Conservation (phyloP, 2,113 vertebrate species). For the Indicator maculatus region DNA sequence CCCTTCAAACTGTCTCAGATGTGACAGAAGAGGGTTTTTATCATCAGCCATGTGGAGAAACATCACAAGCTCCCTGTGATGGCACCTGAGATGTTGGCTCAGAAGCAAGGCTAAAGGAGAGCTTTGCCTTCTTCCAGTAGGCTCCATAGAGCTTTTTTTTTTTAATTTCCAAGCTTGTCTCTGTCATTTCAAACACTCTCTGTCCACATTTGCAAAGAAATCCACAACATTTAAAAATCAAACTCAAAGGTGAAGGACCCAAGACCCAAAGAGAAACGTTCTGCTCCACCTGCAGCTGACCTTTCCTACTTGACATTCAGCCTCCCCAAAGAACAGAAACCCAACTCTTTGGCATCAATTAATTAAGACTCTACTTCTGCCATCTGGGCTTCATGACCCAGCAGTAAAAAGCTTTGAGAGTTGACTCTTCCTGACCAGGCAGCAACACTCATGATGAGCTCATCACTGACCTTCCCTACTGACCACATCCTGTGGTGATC, state of each 20-base stretch:
- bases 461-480: accelerated
- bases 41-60: neutral
- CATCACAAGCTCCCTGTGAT: neutral
- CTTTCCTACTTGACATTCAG: neutral
- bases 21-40: neutral
- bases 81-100: neutral
- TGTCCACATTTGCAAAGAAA: neutral
- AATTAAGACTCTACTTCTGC: neutral
- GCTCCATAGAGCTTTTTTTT: neutral
- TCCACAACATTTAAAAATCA: neutral
- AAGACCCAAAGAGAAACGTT: neutral
- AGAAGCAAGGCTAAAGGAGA: neutral
- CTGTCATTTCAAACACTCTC: neutral
- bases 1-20: neutral
- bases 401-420: neutral
- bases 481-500: neutral
- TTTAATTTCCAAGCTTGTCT: neutral
- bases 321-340: neutral
- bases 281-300: neutral
- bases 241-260: neutral
- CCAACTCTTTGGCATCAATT: neutral
- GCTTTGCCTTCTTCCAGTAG: neutral
- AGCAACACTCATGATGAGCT: neutral
- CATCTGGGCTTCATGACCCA: neutral
- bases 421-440: neutral